Conservation (phyloP, 2,888 invertebrate species). For the Megaustenia siamemsis region DNA sequence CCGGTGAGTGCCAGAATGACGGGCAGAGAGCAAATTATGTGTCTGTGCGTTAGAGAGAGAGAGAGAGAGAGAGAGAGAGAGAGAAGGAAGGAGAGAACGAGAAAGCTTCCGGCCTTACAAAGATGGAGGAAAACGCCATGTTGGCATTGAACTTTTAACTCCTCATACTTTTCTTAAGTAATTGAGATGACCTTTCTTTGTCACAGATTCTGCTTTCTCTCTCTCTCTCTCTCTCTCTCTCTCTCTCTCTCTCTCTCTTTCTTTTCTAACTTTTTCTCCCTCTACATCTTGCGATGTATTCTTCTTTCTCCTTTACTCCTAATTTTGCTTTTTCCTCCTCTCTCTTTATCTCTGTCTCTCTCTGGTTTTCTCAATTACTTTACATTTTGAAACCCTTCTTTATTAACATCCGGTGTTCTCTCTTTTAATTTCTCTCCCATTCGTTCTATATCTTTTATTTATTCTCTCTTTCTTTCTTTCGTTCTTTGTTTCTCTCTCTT, state of each 20-base stretch:
- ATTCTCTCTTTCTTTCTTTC: no score
- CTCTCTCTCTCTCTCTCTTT: not conserved
- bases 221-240: not conserved
- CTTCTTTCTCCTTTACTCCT: not conserved
- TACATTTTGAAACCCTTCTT: not conserved
- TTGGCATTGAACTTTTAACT: not conserved
- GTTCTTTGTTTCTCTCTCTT: no score
- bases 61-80: not conserved
- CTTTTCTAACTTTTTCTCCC: no score
- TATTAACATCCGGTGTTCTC: not conserved
- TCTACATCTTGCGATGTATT: not conserved
- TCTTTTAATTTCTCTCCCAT: no score
- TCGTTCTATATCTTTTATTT: no score
- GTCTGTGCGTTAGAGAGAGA: not conserved
- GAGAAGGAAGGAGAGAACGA: not conserved
- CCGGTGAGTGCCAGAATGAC: not conserved
- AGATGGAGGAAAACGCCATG: no score
- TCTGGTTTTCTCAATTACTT: not conserved
- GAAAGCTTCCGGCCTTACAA: no score
- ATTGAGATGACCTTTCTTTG: not conserved
- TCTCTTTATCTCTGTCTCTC: no score
- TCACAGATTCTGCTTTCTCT: not conserved
- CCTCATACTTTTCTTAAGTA: not conserved
- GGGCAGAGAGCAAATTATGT: not conserved
- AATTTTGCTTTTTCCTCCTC: not conserved